A percentile compares a stretch with the other conserved stretches of the same genome.
Evolutionary conservation across 2,113 vertebrate genomes (phyloP).

Genomic region (Triplophysa rosa): DNA sequence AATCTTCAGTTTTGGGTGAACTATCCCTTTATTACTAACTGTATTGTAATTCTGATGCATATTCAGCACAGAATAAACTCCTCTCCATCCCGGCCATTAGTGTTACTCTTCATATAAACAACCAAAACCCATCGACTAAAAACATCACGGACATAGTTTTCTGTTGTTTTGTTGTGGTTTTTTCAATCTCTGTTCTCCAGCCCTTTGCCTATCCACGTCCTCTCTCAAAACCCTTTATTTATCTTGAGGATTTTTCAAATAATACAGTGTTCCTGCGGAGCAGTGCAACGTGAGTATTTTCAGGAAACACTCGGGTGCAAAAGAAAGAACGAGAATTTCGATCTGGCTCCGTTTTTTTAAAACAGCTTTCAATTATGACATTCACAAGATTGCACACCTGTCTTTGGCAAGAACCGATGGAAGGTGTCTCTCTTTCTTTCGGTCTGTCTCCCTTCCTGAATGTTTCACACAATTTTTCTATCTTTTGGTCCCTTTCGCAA

Average conservation of each 20-base stretch:
- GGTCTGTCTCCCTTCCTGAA: neutral
- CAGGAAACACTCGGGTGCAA: slow-evolving; percentile 14
- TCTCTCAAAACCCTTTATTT: slow-evolving; percentile 29
- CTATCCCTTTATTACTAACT: too few species aligned
- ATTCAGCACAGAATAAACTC: neutral
- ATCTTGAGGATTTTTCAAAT: slow-evolving; percentile 27
- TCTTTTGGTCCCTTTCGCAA: slow-evolving; percentile 13
- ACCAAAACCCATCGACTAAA: neutral
- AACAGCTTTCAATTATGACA: slow-evolving; percentile 40
- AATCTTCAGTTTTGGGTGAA: too few species aligned
- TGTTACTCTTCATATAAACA: neutral
- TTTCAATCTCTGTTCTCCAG: slow-evolving; percentile 1
- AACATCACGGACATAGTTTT: neutral
- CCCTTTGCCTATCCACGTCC: slow-evolving; percentile 17
- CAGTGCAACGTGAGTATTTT: slow-evolving; percentile 31
- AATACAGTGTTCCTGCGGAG: slow-evolving; percentile 31
- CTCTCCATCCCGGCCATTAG: neutral
- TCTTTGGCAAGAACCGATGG: slow-evolving; percentile 21
- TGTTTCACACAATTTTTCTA: slow-evolving; percentile 6
- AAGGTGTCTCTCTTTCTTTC: neutral
- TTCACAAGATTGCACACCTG: slow-evolving; percentile 41
- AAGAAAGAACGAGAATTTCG: slow-evolving; percentile 6
- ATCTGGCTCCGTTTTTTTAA: slow-evolving; percentile 27
- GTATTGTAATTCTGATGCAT: neutral
- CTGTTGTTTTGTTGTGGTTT: slow-evolving; percentile 4